phyloP scores from a whole-genome alignment of 1,140 invertebrate genomes.

The Dermatophagoides farinae region DNA sequence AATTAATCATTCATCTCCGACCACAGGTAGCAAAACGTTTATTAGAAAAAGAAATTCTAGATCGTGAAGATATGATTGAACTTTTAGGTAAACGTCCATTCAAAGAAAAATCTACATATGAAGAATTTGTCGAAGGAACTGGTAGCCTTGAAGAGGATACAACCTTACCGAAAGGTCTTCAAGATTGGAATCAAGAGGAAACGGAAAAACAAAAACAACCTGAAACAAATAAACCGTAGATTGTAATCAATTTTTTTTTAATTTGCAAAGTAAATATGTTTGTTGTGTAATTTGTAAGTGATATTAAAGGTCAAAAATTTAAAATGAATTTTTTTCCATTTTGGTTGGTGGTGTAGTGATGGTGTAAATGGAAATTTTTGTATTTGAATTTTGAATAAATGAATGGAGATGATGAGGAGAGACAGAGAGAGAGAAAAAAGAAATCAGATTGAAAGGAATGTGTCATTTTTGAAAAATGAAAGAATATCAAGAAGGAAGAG shows the following conservation, averaged over 20 bases:
- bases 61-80: constrained; percentile 94
- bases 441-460: too few relatives aligned
- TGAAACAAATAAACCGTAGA: background rate
- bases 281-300: too few relatives aligned
- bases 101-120: constrained; percentile 95
- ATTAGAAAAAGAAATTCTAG: constrained; percentile 82
- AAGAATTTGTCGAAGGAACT: constrained; percentile 97
- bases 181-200: constrained; percentile 61
- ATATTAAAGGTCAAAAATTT: too few relatives aligned
- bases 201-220: background rate
- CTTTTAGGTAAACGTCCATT: constrained; percentile 82
- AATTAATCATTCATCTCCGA: constrained; percentile 2
- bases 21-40: constrained; percentile 70
- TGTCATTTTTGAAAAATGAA: too few relatives aligned
- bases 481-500: too few relatives aligned
- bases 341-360: background rate
- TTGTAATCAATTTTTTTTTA: background rate
- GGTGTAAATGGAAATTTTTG: background rate
- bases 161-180: constrained; percentile 73
- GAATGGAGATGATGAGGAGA: too few relatives aligned
- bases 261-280: too few relatives aligned
- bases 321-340: too few relatives aligned
- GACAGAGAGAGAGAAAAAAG: too few relatives aligned
- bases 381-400: too few relatives aligned
- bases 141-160: constrained; percentile 95